phyloP scores from a whole-genome alignment of 2,797 vertebrate species.

The Anguilla marmorata region DNA sequence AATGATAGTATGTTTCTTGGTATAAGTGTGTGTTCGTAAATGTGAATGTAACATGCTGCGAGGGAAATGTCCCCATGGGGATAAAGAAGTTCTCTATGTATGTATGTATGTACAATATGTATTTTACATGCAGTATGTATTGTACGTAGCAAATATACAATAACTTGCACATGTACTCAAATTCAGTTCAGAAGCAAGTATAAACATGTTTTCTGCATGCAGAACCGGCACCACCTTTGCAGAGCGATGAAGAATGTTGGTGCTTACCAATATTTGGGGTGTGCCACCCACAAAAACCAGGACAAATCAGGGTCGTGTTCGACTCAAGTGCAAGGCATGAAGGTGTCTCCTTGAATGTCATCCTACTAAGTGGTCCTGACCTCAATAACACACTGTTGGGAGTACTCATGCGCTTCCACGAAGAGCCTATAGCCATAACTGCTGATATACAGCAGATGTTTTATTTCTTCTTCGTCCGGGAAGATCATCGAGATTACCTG shows the following conservation, averaged over 20 bases:
- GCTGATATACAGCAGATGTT: constrained; percentile 20
- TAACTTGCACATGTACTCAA: too few relatives aligned
- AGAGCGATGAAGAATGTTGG: not conserved
- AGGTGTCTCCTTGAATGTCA: not conserved
- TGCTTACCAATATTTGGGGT: not conserved
- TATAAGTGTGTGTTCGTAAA: too few relatives aligned
- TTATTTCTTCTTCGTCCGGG: not conserved
- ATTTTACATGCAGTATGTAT: too few relatives aligned
- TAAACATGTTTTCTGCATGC: too few relatives aligned
- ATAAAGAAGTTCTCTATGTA: too few relatives aligned
- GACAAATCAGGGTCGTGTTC: not conserved
- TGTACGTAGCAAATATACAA: too few relatives aligned
- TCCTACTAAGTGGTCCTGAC: not conserved
- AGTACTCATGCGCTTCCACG: not conserved
- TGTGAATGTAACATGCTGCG: too few relatives aligned
- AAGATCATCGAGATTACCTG: not conserved
- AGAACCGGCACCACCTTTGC: not conserved
- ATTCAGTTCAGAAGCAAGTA: too few relatives aligned
- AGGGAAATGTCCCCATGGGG: too few relatives aligned
- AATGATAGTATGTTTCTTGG: too few relatives aligned
- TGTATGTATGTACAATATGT: too few relatives aligned
- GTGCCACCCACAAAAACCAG: not conserved
- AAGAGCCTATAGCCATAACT: not conserved
- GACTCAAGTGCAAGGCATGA: constrained; percentile 13
- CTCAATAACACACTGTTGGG: not conserved